Evolutionary conservation across 2,888 invertebrate species (phyloP).

Genomic region (Ectemnius cavifrons): DNA sequence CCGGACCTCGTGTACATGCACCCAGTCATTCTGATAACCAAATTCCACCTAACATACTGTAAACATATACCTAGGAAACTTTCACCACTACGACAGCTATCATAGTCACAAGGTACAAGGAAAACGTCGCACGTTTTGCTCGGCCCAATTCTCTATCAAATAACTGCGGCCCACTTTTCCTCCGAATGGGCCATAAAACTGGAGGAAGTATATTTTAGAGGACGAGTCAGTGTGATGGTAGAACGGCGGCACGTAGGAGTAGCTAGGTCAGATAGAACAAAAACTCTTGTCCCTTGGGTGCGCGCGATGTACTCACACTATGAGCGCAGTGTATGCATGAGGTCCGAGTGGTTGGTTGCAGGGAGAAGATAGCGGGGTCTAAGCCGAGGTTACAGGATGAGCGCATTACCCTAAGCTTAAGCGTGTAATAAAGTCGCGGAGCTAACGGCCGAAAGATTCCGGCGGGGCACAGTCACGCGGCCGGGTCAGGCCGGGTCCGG

Average conservation of each 20-base stretch:
- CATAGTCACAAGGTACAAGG: too few relatives aligned
- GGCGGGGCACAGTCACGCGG: conserved; percentile 36
- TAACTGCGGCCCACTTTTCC: too few relatives aligned
- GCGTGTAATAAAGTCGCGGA: conserved; percentile 60
- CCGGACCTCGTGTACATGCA: too few relatives aligned
- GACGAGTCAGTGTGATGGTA: conserved; percentile 8
- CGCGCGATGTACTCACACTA: too few relatives aligned
- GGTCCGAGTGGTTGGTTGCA: conserved; percentile 39
- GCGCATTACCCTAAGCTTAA: conserved; percentile 62
- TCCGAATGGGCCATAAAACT: too few relatives aligned
- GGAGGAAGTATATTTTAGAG: too few relatives aligned
- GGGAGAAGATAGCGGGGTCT: conserved; percentile 58
- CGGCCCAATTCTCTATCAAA: too few relatives aligned
- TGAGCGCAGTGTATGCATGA: neutral
- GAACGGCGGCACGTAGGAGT: conserved; percentile 7
- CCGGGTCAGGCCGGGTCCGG: conserved; percentile 24
- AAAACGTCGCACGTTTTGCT: too few relatives aligned
- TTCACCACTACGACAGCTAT: neutral
- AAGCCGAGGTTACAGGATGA: conserved; percentile 62
- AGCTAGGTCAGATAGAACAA: conserved; percentile 2
- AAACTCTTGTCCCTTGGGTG: conserved; percentile 26
- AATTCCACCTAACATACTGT: neutral
- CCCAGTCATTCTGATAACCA: too few relatives aligned
- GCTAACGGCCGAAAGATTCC: conserved; percentile 57
- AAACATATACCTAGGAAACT: neutral